A percentile compares a stretch with the other conserved stretches of the same genome.
phyloP scores from a whole-genome alignment of 2,113 vertebrate species.

The Rhinogobius similis region DNA sequence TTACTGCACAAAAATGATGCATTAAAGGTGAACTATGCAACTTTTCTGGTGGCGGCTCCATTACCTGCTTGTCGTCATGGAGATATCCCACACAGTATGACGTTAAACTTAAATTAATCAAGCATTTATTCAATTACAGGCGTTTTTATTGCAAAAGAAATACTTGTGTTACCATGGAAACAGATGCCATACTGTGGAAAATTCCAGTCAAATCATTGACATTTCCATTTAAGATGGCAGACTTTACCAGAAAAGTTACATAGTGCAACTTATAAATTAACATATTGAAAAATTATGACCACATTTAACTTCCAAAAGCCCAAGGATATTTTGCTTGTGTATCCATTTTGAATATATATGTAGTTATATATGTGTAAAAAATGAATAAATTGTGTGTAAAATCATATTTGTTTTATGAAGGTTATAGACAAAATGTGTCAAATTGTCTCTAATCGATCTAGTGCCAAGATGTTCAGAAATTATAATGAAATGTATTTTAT shows the following conservation, averaged over 20 bases:
- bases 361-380: neutral
- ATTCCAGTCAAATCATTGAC: no score
- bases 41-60: neutral
- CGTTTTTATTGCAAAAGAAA: no score
- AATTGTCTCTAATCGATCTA: slow-evolving; percentile 5
- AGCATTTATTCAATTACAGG: neutral
- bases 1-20: neutral
- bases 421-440: slow-evolving; percentile 1
- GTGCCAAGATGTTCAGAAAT: slow-evolving; percentile 24
- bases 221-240: no score
- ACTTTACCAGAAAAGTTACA: no score
- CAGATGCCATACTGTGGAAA: no score
- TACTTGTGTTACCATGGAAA: no score
- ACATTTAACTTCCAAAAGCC: neutral
- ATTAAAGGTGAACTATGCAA: neutral
- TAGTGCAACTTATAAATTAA: no score
- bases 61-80: no score
- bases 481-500: slow-evolving; percentile 29
- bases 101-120: neutral
- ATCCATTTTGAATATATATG: neutral
- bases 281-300: no score
- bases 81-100: no score
- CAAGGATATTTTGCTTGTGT: neutral
- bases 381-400: neutral
- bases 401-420: neutral